A percentile compares a stretch with the other conserved stretches of the same genome.
phyloP scores from a whole-genome alignment of 2,113 vertebrate species.

The Gymnorhina tibicen region DNA sequence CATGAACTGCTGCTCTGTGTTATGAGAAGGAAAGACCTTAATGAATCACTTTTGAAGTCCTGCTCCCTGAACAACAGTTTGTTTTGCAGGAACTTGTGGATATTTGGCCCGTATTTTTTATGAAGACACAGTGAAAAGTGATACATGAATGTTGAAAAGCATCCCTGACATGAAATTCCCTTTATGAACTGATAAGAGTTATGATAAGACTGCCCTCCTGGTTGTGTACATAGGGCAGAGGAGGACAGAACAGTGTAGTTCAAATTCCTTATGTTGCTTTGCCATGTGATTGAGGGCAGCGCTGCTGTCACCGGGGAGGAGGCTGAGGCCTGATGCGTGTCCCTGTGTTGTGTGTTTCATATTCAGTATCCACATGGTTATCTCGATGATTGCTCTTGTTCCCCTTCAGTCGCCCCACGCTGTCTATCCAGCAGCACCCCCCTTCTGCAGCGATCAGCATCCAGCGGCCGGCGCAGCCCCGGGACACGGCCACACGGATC shows the following conservation, averaged over 20 bases:
- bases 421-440: slow-evolving; percentile 88
- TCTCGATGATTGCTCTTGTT: background rate
- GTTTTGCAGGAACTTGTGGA: background rate
- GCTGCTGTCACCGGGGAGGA: background rate
- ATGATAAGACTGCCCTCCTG: background rate
- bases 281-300: accelerated
- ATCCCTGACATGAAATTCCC: background rate
- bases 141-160: background rate
- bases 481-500: slow-evolving; percentile 86
- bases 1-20: background rate
- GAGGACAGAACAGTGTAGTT: background rate
- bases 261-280: accelerated
- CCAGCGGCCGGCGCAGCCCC: slow-evolving; percentile 83
- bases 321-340: background rate
- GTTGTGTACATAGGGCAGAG: accelerated
- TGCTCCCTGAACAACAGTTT: background rate
- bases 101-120: background rate
- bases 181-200: background rate
- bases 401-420: slow-evolving; percentile 79
- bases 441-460: slow-evolving; percentile 89
- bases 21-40: background rate
- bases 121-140: background rate
- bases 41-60: background rate
- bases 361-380: accelerated
- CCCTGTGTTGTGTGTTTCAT: background rate